Percentiles rank a stretch among this genome's conserved stretches.
Evolutionary conservation across 2,113 vertebrate genomes (phyloP).

Genomic region (Brevimyrus niger): DNA sequence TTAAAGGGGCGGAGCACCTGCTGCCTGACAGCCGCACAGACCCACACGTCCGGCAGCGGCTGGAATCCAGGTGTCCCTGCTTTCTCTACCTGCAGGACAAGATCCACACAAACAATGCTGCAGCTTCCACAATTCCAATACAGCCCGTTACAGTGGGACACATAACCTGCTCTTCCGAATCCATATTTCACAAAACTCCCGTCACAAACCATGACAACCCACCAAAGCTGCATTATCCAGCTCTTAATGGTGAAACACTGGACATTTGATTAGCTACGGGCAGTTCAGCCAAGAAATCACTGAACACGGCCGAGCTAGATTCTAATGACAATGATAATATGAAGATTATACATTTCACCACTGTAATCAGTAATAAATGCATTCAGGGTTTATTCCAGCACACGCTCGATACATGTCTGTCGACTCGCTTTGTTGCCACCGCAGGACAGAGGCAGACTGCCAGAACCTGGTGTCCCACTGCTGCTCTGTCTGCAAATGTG

Average conservation of each 20-base stretch:
- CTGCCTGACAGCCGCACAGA: background rate
- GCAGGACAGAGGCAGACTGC: background rate
- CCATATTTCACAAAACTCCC: background rate
- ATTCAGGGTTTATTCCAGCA: background rate
- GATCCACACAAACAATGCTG: background rate
- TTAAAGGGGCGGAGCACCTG: background rate
- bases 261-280: background rate
- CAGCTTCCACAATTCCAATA: background rate
- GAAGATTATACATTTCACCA: background rate
- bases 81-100: background rate
- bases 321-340: background rate
- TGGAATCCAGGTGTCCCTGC: background rate
- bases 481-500: background rate
- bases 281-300: background rate
- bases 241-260: background rate
- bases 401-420: background rate
- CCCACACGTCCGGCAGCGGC: background rate
- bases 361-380: background rate
- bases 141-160: too few relatives aligned
- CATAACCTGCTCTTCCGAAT: background rate
- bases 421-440: background rate
- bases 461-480: background rate
- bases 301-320: background rate
- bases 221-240: background rate
- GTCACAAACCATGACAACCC: background rate